These are phyloP conservation scores for Limenitis camilla DNA, from an alignment of 2,888 invertebrate genomes.

Conservation along the genomic window DNA sequence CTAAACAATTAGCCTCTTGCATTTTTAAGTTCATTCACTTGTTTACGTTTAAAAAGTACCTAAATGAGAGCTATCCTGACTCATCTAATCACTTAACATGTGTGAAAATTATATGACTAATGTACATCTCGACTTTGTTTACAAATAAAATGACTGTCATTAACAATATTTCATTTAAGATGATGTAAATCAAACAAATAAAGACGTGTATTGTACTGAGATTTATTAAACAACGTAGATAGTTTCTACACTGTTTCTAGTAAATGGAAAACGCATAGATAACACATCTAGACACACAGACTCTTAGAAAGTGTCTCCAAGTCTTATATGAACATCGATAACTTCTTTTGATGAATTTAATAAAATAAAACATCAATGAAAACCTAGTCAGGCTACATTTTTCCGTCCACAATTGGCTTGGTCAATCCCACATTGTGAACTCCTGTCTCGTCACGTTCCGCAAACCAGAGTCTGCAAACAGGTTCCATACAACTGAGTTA, in stretches of 20 bases:
- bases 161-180: constrained; percentile 1
- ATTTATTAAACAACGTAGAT: too few relatives aligned
- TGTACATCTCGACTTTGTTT: constrained; percentile 7
- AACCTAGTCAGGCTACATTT: neutral
- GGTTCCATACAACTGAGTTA: constrained; percentile 51
- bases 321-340: too few relatives aligned
- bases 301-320: too few relatives aligned
- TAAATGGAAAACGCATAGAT: too few relatives aligned
- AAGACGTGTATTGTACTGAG: too few relatives aligned
- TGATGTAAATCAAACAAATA: neutral
- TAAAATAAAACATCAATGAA: neutral
- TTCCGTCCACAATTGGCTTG: constrained; percentile 38
- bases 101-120: constrained; percentile 1
- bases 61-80: neutral
- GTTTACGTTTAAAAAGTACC: too few relatives aligned
- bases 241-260: too few relatives aligned
- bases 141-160: constrained; percentile 10
- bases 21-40: too few relatives aligned
- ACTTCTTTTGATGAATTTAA: too few relatives aligned
- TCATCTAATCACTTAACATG: neutral
- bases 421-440: constrained; percentile 47
- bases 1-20: neutral
- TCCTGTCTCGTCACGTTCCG: constrained; percentile 69
- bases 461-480: constrained; percentile 67
- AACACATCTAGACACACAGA: too few relatives aligned